Base-by-base conservation (phyloP, 2,888 invertebrate species). In the Eupithecia abbreviata region DNA sequence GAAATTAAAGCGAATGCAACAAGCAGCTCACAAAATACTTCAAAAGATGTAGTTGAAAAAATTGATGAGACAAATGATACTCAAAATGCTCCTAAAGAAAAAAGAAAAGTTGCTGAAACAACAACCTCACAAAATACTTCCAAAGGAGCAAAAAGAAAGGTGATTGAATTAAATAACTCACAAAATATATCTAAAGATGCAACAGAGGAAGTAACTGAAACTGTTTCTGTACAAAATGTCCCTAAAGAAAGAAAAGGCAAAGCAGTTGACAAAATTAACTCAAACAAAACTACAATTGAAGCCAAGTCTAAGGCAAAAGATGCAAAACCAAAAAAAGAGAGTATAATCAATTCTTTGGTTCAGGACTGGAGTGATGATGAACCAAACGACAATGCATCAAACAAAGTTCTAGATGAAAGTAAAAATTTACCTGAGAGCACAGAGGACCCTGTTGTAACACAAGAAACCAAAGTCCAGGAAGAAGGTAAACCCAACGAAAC, bases 341-440 rank as follows among this genome's bases (percentile, higher is more conserved):
- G 85, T 81, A 92, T 95, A 77, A 93, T 96, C 18, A 96, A 95
- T 77, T 92, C 93, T 45, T 86, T 96, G 55, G 96, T 96, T 42
- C 93, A 95, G 82, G 95, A 96, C 77, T 96, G 96, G 92, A 92
- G 94, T 80, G 93, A 92, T 84, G 95, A 95, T 78, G 93, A 93
- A 69, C 83, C 84, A 47, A 67, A 80, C 58, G 92, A 91, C 73
- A 83, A 82, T 58, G 76, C 77, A 67, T 15, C 77, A 62, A 78
- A 75, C 51, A 74, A 71, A 69, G 10, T 72, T 5, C 3, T 75
- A 13, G 71, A 78, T 73, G 76, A 88, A 58, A 83, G 79, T 81
- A 86, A 89, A 70, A 74, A 71, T 41, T 76, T 85, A 47, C 62
- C 82, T 4, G 82, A 84, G 71, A 81, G 79, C 77, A 81, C 83